Evolutionary conservation across 2,113 vertebrate species (phyloP).

Genomic region (Saccopteryx bilineata): DNA sequence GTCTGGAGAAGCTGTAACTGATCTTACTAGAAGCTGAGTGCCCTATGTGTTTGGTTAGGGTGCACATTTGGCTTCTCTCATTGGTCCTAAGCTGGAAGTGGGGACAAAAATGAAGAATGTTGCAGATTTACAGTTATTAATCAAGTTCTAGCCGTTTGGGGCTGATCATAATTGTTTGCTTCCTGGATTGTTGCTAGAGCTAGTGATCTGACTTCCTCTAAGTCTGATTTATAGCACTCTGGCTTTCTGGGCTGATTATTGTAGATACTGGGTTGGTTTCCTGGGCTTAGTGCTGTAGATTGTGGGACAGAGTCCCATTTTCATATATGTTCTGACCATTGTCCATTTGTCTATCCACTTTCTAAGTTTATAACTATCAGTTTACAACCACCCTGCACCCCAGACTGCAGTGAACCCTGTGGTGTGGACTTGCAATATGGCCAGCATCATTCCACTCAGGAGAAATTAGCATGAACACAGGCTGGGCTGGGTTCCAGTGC

Average conservation of each 20-base stretch:
- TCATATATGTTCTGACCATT: background rate
- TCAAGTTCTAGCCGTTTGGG: background rate
- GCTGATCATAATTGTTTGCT: background rate
- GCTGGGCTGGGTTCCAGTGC: no score
- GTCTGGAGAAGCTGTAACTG: background rate
- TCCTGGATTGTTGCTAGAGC: background rate
- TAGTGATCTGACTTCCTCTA: background rate
- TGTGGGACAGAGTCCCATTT: background rate
- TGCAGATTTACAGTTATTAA: background rate
- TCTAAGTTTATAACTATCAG: background rate
- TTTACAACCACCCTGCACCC: background rate
- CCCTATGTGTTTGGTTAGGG: background rate
- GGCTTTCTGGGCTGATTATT: background rate
- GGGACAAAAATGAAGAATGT: background rate
- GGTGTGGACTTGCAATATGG: background rate
- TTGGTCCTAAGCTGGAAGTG: background rate
- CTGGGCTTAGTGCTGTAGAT: background rate
- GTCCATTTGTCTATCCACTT: background rate
- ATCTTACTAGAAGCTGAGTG: background rate
- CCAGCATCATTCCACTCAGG: background rate
- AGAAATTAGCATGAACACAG: background rate
- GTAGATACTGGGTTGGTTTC: background rate
- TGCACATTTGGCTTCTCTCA: background rate
- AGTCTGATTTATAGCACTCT: background rate
- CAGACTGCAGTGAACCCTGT: background rate